Evolutionary conservation across 2,888 invertebrate species (phyloP), one percentile per base, ranked within the genome.

Genomic region (Platerodrilus igneus): DNA sequence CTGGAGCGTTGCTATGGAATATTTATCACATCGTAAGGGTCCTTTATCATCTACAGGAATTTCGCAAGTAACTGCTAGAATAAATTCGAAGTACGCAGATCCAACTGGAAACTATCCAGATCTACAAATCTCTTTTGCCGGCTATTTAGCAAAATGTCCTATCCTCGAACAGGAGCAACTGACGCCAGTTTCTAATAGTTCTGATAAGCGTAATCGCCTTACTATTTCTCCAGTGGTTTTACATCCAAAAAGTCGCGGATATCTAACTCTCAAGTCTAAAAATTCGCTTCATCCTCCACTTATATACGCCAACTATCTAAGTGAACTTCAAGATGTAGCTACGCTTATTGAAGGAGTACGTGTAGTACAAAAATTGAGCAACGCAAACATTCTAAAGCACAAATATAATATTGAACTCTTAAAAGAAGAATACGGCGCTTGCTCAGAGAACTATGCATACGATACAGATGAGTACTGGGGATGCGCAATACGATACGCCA

Each of bases 261-360:
- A 73, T 55, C 51, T 83, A 3, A 71, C 74, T 4, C 69, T 91
- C 22, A 74, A 73, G 36, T 79, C 80, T 0, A 73, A 72, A 14
- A 76, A 90, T 65, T 88, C 89, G 0, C 59, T 75, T n/a, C 74
- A 75, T 4, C 73, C 80, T 20, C 90, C 90, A 0, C 47, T 78
- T n/a, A 81, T 91, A 64, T 76, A 81, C 50, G 84, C 84, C 0
- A 87, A 88, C 63, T 90, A 91, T 64, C 72, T 88, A 55, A 67
- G 70, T 3, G 76, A 82, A 22, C 75, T 78, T 1, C 71, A 79
- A 49, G 89, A 90, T 55, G 59, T 77, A 2, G 69, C 75, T 1
- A 74, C 77, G 2, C 58, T 84, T 5, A 72, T 81, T 0, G 81
- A 81, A 30, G 84, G 78, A 0, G 73, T 81, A 4, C 71, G 72